These are phyloP conservation scores for Hippoglossus stenolepis DNA, from an alignment of 2,113 vertebrate genomes.

Conservation along the genomic window DNA sequence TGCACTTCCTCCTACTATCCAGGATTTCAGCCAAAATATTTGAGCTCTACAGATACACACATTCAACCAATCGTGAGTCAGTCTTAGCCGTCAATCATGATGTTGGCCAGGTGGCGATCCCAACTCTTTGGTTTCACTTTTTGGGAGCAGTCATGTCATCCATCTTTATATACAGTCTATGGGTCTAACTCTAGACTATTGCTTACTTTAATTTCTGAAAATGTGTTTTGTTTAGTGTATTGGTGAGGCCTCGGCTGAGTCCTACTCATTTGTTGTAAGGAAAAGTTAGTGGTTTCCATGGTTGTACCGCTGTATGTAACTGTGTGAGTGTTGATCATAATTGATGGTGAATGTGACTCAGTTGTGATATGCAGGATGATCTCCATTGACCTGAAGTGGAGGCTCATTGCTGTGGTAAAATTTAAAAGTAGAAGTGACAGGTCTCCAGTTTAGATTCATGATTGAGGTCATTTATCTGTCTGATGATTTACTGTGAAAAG, in stretches of 20 bases:
- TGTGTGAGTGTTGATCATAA: neutral
- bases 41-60: too few relatives aligned
- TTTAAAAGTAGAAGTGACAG: slow-evolving; percentile 43
- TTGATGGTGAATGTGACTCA: slow-evolving; percentile 17
- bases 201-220: too few relatives aligned
- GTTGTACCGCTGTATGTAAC: neutral
- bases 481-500: slow-evolving; percentile 32
- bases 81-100: too few relatives aligned
- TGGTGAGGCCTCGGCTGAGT: neutral
- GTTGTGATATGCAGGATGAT: neutral
- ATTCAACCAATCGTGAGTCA: too few relatives aligned
- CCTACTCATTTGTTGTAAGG: neutral
- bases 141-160: too few relatives aligned
- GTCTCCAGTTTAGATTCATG: slow-evolving; percentile 27
- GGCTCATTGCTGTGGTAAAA: slow-evolving; percentile 27
- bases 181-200: too few relatives aligned
- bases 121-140: too few relatives aligned
- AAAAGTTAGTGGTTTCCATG: neutral
- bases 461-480: slow-evolving; percentile 55
- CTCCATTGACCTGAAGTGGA: slow-evolving; percentile 56
- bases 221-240: too few relatives aligned
- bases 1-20: too few relatives aligned
- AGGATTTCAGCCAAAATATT: too few relatives aligned
- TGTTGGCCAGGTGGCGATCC: too few relatives aligned
- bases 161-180: too few relatives aligned